A percentile compares a stretch with the other conserved stretches of the same genome.
Evolutionary conservation across 2,113 vertebrate species (phyloP).

Genomic region (Urocolius indicus): DNA sequence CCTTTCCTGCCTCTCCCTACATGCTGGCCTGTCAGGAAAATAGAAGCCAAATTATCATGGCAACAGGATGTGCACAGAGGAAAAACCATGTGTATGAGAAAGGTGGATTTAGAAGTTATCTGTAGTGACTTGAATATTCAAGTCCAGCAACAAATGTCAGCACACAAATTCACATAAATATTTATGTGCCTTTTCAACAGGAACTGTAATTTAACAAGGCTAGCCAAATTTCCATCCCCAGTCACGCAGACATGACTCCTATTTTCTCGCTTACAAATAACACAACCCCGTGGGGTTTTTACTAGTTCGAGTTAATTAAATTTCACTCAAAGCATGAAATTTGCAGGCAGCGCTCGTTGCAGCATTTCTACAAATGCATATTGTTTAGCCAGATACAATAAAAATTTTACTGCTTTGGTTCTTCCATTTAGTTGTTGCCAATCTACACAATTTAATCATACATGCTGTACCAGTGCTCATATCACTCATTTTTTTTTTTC

Average conservation of each 20-base stretch:
- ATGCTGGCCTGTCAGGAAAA: neutral
- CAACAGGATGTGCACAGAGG: neutral
- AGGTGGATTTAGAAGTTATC: neutral
- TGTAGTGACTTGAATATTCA: neutral
- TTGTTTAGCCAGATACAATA: neutral
- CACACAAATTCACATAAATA: slow-evolving; percentile 19
- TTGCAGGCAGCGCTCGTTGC: neutral
- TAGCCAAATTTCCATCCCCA: slow-evolving; percentile 11
- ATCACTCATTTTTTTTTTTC: neutral
- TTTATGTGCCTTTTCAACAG: slow-evolving; percentile 35
- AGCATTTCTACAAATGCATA: neutral
- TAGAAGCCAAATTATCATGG: neutral
- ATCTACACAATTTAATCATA: neutral
- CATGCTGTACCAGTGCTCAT: neutral
- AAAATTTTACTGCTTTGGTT: neutral
- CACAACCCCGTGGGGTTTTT: slow-evolving; percentile 18
- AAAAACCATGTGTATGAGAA: neutral
- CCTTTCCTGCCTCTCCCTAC: neutral
- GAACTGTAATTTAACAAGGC: neutral
- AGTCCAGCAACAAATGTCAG: slow-evolving; percentile 15
- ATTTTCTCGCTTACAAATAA: slow-evolving; percentile 51
- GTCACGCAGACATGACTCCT: neutral
- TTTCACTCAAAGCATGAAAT: slow-evolving; percentile 52
- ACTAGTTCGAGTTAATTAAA: slow-evolving; percentile 57
- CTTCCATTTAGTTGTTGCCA: neutral